Base-by-base conservation (phyloP, 92 coral and sea anemone species). In the Isaurus tuberculatus region DNA sequence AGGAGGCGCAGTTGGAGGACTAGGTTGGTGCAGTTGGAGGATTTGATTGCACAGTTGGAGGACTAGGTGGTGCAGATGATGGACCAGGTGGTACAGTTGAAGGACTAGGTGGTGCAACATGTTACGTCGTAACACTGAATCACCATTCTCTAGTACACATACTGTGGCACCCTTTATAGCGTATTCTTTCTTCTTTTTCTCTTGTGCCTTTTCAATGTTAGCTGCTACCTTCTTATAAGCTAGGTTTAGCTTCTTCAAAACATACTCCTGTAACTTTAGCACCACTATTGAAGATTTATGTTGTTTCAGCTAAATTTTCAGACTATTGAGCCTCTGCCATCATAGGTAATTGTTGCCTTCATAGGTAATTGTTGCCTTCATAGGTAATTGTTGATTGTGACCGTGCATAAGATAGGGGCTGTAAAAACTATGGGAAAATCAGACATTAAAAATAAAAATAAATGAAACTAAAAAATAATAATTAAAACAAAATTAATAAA, bases 321-420 rank as follows among this genome's bases (percentile, higher is more conserved):
- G 0, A 34, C 29, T 37, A 19, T 37, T 34, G 48, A 31, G 48
- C 87, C 70, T 89, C 89, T 11, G 65, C 87, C 70, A 89, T 89
- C 22, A 92, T 29, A 1, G 93, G 93, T 31, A 92, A 60, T 27
- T n/a, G n/a, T n/a, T 11, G 65, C 87, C 70, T 92, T 89, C 22
- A 92, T 29, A 1, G 93, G 93, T 31, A 92, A 60, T 27, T n/a
- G n/a, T n/a, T 11, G 65, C 87, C 70, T 92, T 89, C 22, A 92
- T 29, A 1, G 93, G n/a, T n/a, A n/a, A n/a, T n/a, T 82, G 67
- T 15, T 90, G 91, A 37, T 89, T 65, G 32, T 92, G 36, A 14
- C 95, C 91, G 49, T 69, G 90, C 90, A 90, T 89, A 2, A 92
- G 14, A 27, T 87, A 92, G 1, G 96, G 91, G 28, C 90, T 92